Percentiles rank a stretch among this genome's conserved stretches.
Conservation (phyloP, 2,888 invertebrate genomes). For the Cremastinae sp. region DNA sequence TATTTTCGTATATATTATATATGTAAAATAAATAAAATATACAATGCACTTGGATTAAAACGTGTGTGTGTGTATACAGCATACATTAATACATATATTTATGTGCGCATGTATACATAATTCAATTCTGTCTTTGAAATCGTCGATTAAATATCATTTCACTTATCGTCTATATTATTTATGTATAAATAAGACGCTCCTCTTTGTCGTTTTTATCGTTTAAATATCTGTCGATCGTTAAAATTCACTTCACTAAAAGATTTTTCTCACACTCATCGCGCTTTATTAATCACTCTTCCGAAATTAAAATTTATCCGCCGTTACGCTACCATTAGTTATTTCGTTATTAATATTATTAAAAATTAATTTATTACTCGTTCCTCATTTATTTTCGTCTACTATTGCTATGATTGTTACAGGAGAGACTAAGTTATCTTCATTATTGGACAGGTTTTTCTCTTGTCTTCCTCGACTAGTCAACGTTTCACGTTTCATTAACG, state of each 20-base stretch:
- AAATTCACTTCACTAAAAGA: constrained; percentile 52
- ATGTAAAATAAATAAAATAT: constrained; percentile 57
- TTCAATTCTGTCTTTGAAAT: constrained; percentile 47
- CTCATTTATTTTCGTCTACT: constrained; percentile 39
- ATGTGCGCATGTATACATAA: constrained; percentile 51
- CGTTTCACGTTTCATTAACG: constrained; percentile 13
- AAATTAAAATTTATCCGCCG: constrained; percentile 17
- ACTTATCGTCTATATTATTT: constrained; percentile 39
- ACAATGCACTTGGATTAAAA: constrained; percentile 64
- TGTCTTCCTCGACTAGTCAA: neutral
- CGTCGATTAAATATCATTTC: constrained; percentile 48
- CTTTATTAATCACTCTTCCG: constrained; percentile 24
- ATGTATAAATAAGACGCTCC: constrained; percentile 61
- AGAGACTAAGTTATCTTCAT: constrained; percentile 56
- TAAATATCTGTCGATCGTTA: constrained; percentile 51
- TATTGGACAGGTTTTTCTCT: constrained; percentile 54
- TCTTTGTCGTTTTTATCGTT: neutral
- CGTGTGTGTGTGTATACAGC: constrained; percentile 69
- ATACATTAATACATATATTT: constrained; percentile 65
- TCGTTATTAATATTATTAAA: constrained; percentile 57
- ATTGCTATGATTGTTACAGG: constrained; percentile 68
- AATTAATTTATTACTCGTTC: constrained; percentile 29
- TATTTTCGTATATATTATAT: constrained; percentile 35
- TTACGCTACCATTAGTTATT: constrained; percentile 12
- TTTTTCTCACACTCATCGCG: constrained; percentile 63